Base-by-base conservation (phyloP, 2,888 invertebrate genomes). In the Tridacna gigas region DNA sequence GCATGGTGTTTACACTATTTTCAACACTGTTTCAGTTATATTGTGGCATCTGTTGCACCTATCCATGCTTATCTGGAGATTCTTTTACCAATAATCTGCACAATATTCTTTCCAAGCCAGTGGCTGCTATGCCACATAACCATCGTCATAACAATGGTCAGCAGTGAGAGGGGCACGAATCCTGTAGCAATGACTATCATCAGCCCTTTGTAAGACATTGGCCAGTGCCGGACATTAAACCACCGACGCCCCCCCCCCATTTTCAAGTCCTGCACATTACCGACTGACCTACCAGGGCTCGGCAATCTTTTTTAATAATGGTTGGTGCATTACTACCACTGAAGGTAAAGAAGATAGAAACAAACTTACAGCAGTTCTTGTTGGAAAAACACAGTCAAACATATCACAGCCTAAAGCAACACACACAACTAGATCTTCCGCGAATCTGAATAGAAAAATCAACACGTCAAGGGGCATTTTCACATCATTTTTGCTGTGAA, bases 361-460 rank as follows among this genome's bases (percentile, higher is more conserved):
- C 25, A 7, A n/a, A 96, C 97, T 96, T 96, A 98, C 97, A 75
- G 98, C 99, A 81, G 99, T 99, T 91, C 99, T 96, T 37, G 99
- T 98, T 3, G 96, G 95, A 89, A 93, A 99, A 7, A 99, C 99
- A 95, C 99, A 99, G 94, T 99, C 99, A 95, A 98, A 99, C 99
- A 99, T 99, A 95, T 99, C 99, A 82, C 98, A 97, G 67, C 99
- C 99, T 22, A 99, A 96, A 2, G 99, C 98, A 78, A 97, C 97
- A 95, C 99, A 99, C 18, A 99, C 97, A 0, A 99, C 98, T 88
- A 99, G 96, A 95, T 99, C 99, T 45, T 97, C 96, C 0, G 99
- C 98, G 95, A 98, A 97, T 47, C 95, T 95, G 87, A 69, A 90
- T n/a, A n/a, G n/a, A n/a, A n/a, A 61, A 20, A 63, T 15, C 61